Percentiles rank a stretch among this genome's conserved stretches.
These are phyloP conservation scores for Chelidonichthys spinosus DNA, from an alignment of 2,797 vertebrate genomes.

Conservation along the genomic window DNA sequence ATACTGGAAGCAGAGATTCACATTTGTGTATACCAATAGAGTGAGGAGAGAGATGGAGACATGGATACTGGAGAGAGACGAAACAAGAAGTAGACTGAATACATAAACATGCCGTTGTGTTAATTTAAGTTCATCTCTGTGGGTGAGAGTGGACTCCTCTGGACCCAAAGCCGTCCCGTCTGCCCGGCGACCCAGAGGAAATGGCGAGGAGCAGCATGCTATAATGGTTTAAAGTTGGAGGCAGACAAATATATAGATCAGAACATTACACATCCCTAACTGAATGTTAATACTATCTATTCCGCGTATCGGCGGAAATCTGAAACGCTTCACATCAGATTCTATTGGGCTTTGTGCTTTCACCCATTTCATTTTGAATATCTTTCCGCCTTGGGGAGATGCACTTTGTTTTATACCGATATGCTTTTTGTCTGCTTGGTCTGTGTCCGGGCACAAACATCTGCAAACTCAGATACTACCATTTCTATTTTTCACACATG, in stretches of 20 bases:
- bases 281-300: constrained; percentile 81
- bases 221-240: constrained; percentile 55
- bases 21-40: constrained; percentile 26
- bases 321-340: constrained; percentile 74
- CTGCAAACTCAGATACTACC: constrained; percentile 42
- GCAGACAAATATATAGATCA: constrained; percentile 63
- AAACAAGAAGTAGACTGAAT: constrained; percentile 26
- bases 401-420: constrained; percentile 80
- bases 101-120: constrained; percentile 20
- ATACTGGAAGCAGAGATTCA: constrained; percentile 19
- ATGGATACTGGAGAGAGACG: constrained; percentile 6
- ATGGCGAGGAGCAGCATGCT: constrained; percentile 46
- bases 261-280: constrained; percentile 68
- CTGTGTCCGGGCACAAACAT: constrained; percentile 54
- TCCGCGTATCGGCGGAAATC: constrained; percentile 76
- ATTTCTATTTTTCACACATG: constrained; percentile 24
- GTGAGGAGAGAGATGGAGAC: neutral
- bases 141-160: constrained; percentile 30
- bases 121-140: constrained; percentile 35
- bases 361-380: constrained; percentile 74
- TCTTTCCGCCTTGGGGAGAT: constrained; percentile 69
- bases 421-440: constrained; percentile 70
- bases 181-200: constrained; percentile 59
- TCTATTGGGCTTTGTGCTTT: constrained; percentile 69
- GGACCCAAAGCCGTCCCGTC: constrained; percentile 28